These are phyloP conservation scores for Battus philenor DNA, from an alignment of 1,140 invertebrate genomes.

Conservation along the genomic window DNA sequence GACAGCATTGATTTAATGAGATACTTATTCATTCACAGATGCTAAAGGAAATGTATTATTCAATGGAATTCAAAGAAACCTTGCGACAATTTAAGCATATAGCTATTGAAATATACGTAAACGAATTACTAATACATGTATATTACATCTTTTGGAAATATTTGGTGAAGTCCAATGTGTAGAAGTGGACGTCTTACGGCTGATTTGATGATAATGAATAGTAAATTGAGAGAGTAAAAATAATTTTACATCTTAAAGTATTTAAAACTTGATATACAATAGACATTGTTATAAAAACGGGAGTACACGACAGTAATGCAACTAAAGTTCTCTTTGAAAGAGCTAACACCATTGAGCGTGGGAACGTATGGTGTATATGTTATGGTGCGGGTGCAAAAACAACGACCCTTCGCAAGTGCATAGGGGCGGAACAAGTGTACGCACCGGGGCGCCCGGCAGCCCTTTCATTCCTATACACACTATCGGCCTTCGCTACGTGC, in stretches of 20 bases:
- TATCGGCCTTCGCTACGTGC: conserved; percentile 17
- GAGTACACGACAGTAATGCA: conserved; percentile 1
- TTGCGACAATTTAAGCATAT: too few species aligned
- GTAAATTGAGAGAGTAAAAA: too few species aligned
- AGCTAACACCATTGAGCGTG: conserved; percentile 20
- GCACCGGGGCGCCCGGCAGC: conserved; percentile 27
- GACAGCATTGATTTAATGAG: conserved; percentile 10
- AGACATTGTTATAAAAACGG: conserved; percentile 1
- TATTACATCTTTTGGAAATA: too few species aligned
- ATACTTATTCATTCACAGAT: conserved; percentile 1
- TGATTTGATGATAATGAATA: too few species aligned
- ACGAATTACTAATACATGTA: too few species aligned
- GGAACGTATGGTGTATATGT: conserved; percentile 47
- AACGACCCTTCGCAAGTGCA: conserved; percentile 54
- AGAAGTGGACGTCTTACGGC: too few species aligned
- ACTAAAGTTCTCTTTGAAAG: conserved; percentile 3
- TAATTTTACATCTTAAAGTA: too few species aligned
- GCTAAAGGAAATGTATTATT: too few species aligned
- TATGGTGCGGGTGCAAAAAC: conserved; percentile 62
- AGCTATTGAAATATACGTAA: too few species aligned
- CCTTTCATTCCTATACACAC: conserved; percentile 16
- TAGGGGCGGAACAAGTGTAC: conserved; percentile 63
- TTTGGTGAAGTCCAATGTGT: too few species aligned
- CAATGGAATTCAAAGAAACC: too few species aligned
- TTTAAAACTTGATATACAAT: background rate